Percentiles rank a stretch among this genome's conserved stretches.
phyloP scores from a whole-genome alignment of 2,113 vertebrate genomes.

The Dipodomys spectabilis region DNA sequence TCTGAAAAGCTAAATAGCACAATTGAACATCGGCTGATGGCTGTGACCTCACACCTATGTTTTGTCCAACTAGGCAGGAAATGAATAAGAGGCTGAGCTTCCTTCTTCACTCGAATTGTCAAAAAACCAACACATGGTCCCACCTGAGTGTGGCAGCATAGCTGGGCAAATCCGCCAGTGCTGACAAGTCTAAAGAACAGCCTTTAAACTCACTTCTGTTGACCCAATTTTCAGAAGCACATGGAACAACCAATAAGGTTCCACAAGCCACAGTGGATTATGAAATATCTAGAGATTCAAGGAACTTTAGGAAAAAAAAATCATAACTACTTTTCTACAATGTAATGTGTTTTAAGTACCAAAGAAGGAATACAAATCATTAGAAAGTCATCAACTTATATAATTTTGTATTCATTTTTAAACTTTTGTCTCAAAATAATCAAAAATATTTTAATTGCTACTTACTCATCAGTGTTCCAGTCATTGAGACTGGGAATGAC shows the following conservation, averaged over 20 bases:
- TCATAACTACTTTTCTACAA: neutral
- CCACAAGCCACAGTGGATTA: accelerated
- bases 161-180: neutral
- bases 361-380: neutral
- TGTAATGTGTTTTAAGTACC: neutral
- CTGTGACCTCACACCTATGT: neutral
- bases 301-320: neutral
- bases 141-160: neutral
- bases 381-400: neutral
- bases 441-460: too few species aligned
- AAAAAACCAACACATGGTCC: too few species aligned
- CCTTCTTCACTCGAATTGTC: too few species aligned
- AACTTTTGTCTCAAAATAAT: too few species aligned
- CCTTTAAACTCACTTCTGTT: neutral
- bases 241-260: neutral
- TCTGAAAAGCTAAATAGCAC: neutral
- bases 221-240: neutral
- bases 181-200: neutral
- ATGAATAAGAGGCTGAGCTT: too few species aligned
- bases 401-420: too few species aligned
- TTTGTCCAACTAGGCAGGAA: neutral
- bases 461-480: neutral
- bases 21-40: accelerated
- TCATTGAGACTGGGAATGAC: neutral
- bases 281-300: neutral